Evolutionary conservation across 2,888 invertebrate species (phyloP).

Genomic region (Agriopis aurantiaria): DNA sequence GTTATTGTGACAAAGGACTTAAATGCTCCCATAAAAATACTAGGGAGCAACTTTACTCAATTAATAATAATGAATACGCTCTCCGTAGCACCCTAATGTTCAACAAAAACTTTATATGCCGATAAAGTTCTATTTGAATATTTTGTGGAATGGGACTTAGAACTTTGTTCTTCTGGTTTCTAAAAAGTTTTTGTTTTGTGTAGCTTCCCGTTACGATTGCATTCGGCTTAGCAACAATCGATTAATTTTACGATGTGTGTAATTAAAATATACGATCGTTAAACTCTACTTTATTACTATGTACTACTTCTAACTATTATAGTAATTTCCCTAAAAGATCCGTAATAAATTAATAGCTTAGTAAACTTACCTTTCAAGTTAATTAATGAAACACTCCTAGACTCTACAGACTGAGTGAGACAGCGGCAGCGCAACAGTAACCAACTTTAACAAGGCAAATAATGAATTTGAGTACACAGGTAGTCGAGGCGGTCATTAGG

Average conservation of each 20-base stretch:
- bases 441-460: constrained; percentile 55
- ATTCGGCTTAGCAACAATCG: constrained; percentile 69
- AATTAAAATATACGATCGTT: constrained; percentile 63
- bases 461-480: constrained; percentile 62
- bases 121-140: constrained; percentile 73
- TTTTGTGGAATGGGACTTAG: constrained; percentile 64
- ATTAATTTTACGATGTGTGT: constrained; percentile 80
- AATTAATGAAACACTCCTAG: constrained; percentile 41
- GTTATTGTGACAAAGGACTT: constrained; percentile 71
- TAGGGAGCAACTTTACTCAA: constrained; percentile 76
- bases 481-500: constrained; percentile 64
- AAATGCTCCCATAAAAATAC: constrained; percentile 68
- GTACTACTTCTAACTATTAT: constrained; percentile 24
- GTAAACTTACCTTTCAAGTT: constrained; percentile 42
- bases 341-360: constrained; percentile 33
- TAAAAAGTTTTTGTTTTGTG: constrained; percentile 56
- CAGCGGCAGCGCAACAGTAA: constrained; percentile 36
- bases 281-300: constrained; percentile 36
- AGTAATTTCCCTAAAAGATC: constrained; percentile 43
- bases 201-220: constrained; percentile 66
- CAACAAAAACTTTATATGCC: constrained; percentile 73
- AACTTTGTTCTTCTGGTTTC: constrained; percentile 65
- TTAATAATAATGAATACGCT: constrained; percentile 79
- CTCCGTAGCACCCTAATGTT: constrained; percentile 68
- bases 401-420: constrained; percentile 31